Evolutionary conservation across 1,140 invertebrate species (phyloP).

Genomic region (Eumeta japonica): DNA sequence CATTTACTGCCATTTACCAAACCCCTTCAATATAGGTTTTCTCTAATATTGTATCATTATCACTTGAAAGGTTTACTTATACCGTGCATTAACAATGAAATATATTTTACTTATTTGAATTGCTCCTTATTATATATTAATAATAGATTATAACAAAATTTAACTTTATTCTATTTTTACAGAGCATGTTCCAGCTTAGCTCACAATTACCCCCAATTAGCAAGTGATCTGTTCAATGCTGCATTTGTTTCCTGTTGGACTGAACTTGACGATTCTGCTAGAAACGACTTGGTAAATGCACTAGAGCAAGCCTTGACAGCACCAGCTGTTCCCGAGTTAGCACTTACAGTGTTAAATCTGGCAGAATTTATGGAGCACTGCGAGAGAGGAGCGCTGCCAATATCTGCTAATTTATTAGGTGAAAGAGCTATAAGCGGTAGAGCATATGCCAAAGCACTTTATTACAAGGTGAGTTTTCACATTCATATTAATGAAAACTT

Average conservation of each 20-base stretch:
- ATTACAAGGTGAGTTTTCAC: constrained; percentile 80
- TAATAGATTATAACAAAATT: too few relatives aligned
- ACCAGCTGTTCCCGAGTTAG: constrained; percentile 93
- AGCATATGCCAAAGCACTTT: constrained; percentile 93
- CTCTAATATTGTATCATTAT: too few relatives aligned
- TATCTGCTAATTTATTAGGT: constrained; percentile 80
- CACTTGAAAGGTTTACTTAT: too few relatives aligned
- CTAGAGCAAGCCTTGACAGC: constrained; percentile 86
- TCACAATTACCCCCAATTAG: constrained; percentile 89
- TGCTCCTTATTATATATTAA: too few relatives aligned
- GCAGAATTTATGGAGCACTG: constrained; percentile 99
- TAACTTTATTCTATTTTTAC: constrained; percentile 14
- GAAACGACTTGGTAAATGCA: constrained; percentile 82
- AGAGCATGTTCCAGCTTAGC: constrained; percentile 88
- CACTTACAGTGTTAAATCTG: constrained; percentile 94
- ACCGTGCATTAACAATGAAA: too few relatives aligned
- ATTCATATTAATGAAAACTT: too few relatives aligned
- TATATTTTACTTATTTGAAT: too few relatives aligned
- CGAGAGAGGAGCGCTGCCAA: constrained; percentile 90
- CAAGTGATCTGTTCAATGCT: constrained; percentile 95
- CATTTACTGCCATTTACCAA: too few relatives aligned
- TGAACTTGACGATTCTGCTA: constrained; percentile 80
- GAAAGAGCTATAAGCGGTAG: constrained; percentile 80
- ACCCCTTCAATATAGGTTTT: too few relatives aligned
- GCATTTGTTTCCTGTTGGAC: constrained; percentile 99